Evolutionary conservation across 2,888 invertebrate species (phyloP), one percentile per base, ranked within the genome.

Genomic region (Mystacides longicornis): DNA sequence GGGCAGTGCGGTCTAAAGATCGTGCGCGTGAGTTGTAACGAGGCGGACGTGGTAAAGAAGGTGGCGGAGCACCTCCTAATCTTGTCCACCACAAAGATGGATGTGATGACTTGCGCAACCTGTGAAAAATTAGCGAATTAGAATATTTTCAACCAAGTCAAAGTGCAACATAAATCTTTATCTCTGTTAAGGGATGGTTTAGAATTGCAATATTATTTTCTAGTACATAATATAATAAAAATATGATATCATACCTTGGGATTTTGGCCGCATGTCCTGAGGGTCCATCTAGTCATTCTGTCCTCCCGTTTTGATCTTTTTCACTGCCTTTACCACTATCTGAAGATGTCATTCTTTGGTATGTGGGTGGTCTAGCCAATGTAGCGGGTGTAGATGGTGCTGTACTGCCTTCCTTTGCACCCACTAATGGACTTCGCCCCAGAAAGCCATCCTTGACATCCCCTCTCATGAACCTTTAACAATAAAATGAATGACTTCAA

Each of bases 311-410:
- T 62, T 77, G 74, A 66, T 86, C 83, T 70, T 87, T 87, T 66
- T 87, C 87, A 64, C 83, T 85, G 57, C 83, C 79, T 64, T 85
- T 80, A n/a, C 74, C 80, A 65, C 88, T 89, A 69, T 92, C 91
- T 69, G 87, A 90, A 68, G 90, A 91, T 71, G 87, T 86, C 86
- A 90, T 90, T 65, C 92, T 81, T 70, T 90, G 90, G 75, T 89
- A 92, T 66, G 75, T 82, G 5, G 87, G 87, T 55, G 83, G 84
- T 58, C 86, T 77, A 3, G 84, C 81, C 59, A 83, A 83, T 49
- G 85, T 81, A 1, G 90, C 90, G 18, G 89, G 89, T 54, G 83
- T 83, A 1, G 86, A 85, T 14, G 84, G 80, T 52, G 81, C 81
- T 63, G 86, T 85, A 33, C 79, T 80, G 62, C 74, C 74, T 31